phyloP scores from a whole-genome alignment of 2,888 invertebrate genomes.

The Acronicta alni region DNA sequence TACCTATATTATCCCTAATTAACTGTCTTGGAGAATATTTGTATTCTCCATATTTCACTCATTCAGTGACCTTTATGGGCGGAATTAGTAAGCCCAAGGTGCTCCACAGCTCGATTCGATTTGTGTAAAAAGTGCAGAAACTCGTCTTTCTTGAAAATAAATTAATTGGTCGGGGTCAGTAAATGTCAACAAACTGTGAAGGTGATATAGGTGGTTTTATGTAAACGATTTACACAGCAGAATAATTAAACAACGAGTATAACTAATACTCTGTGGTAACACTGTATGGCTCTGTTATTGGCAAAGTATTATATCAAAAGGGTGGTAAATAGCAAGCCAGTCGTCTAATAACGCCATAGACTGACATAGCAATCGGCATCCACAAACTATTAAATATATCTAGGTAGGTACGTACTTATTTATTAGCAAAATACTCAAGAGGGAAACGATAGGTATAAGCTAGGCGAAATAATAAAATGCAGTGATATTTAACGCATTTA shows the following conservation, averaged over 20 bases:
- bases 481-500: background rate
- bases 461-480: no score
- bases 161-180: conserved; percentile 64
- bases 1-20: conserved; percentile 40
- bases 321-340: conserved; percentile 1
- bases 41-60: conserved; percentile 58
- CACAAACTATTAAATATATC: background rate
- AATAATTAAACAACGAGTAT: conserved; percentile 36
- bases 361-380: no score
- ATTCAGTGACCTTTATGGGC: conserved; percentile 74
- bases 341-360: conserved; percentile 1
- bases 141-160: conserved; percentile 69
- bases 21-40: conserved; percentile 56
- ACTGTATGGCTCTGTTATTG: conserved; percentile 7
- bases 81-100: conserved; percentile 73
- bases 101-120: conserved; percentile 61
- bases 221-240: conserved; percentile 38
- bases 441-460: no score
- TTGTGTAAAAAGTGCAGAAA: conserved; percentile 75
- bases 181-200: conserved; percentile 80
- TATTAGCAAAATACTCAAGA: no score
- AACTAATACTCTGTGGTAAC: no score
- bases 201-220: conserved; percentile 61
- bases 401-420: no score
- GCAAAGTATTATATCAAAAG: conserved; percentile 13